Evolutionary conservation across 2,113 vertebrate genomes (phyloP).

Genomic region (Andinoacara biseriatus): DNA sequence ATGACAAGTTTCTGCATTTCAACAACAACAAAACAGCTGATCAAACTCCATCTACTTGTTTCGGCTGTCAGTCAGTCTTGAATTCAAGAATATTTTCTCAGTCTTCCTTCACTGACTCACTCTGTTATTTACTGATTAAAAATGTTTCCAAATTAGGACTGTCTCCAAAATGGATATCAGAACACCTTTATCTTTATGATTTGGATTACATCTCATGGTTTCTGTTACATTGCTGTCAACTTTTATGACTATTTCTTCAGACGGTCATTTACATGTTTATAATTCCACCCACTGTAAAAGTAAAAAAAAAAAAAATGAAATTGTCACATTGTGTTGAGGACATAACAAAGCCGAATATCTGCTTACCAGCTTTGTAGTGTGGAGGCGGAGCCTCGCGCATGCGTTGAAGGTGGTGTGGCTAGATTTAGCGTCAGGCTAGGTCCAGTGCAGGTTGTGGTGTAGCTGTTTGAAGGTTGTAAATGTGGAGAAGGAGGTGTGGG

Average conservation of each 20-base stretch:
- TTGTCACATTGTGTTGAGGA: neutral
- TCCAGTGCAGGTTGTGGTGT: neutral
- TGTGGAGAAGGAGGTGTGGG: slow-evolving; percentile 45
- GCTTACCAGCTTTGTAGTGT: slow-evolving; percentile 32
- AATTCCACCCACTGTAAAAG: neutral
- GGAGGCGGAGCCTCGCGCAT: slow-evolving; percentile 7
- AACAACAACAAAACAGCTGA: neutral
- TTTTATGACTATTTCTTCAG: neutral
- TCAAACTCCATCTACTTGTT: neutral
- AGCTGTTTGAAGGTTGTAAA: neutral
- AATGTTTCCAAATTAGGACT: neutral
- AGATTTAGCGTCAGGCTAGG: neutral
- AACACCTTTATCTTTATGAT: neutral
- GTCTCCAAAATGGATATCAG: neutral
- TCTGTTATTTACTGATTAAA: neutral
- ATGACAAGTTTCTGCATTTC: neutral
- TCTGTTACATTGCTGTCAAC: neutral
- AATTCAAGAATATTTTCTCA: slow-evolving; percentile 4
- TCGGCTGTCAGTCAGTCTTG: neutral
- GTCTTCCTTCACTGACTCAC: neutral
- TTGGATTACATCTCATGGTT: neutral
- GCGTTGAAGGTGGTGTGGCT: neutral
- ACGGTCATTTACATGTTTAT: neutral
- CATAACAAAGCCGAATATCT: neutral
- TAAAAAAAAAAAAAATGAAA: neutral